Conservation (phyloP, 2,888 invertebrate genomes). For the Drosophila subquinaria region DNA sequence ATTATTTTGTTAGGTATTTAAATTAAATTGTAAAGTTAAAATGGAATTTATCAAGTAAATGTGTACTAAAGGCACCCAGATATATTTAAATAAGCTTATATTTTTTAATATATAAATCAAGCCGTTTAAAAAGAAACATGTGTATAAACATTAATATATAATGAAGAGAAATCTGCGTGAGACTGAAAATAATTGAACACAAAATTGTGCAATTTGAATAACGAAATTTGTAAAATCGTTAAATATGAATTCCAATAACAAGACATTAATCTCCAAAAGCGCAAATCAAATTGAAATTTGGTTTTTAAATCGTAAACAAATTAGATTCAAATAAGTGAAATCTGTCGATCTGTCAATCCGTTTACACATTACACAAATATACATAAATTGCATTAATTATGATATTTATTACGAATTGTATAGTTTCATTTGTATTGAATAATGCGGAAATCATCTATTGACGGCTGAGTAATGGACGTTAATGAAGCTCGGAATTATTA, state of each 20-base stretch:
- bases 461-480: slow-evolving; percentile 25
- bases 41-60: slow-evolving; percentile 76
- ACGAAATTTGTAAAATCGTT: slow-evolving; percentile 41
- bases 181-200: slow-evolving; percentile 71
- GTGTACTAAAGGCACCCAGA: slow-evolving; percentile 65
- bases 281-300: slow-evolving; percentile 52
- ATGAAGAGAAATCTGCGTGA: slow-evolving; percentile 65
- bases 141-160: slow-evolving; percentile 46
- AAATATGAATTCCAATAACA: slow-evolving; percentile 44
- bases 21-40: slow-evolving; percentile 68
- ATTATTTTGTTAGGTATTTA: slow-evolving; percentile 72
- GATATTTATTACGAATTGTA: slow-evolving; percentile 1
- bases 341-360: slow-evolving; percentile 41
- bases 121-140: slow-evolving; percentile 41
- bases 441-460: slow-evolving; percentile 4
- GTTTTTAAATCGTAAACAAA: slow-evolving; percentile 30
- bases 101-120: slow-evolving; percentile 61
- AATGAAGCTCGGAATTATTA: slow-evolving; percentile 41
- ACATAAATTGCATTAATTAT: slow-evolving; percentile 33
- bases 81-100: slow-evolving; percentile 70
- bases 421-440: slow-evolving; percentile 18
- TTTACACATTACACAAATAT: slow-evolving; percentile 40
- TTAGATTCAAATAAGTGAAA: slow-evolving; percentile 11
- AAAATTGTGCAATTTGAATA: slow-evolving; percentile 63
- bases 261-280: slow-evolving; percentile 50